Evolutionary conservation across 2,888 invertebrate species (phyloP), one percentile per base, ranked within the genome.

Genomic region (Habroteleia sp.): DNA sequence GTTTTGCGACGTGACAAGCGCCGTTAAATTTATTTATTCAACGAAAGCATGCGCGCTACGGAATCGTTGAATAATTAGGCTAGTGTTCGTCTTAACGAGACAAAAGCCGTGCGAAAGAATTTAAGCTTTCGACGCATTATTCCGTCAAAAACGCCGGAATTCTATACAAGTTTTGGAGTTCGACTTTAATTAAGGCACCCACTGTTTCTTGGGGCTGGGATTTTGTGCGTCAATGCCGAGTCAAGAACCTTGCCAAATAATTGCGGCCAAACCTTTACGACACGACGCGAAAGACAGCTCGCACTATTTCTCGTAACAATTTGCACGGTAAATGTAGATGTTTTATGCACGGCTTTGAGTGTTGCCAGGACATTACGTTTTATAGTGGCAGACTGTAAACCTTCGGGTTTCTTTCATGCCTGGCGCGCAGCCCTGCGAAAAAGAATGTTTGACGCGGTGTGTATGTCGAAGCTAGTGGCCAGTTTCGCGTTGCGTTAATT

Each of bases 1-100:
- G 84, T 87, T 87, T 86, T 85, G 83, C 85, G 81, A 84, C 84
- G 84, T 86, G 87, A 87, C 87, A 85, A 84, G 86, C 83, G 81
- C 83, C 80, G 85, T 85, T 83, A 84, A 87, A 87, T 87, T 86
- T 86, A 87, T 87, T 87, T 87, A 85, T 86, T 85, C 68, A 72
- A 27, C 60, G 44, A 48, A 60, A 33, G 68, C 68, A 54, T 56
- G 74, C 63, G 63, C 58, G 60, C 58, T 46, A 17, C 62, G 56
- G 29, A 74, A 75, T 71, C 52, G 63, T 23, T 16, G 60, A 71
- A 71, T 75, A 75, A 75, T 75, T 66, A 75, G 75, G 60, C 65
- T 69, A 65, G 65, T 23, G 44, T 41, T 50, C 60, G 69, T 71
- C 71, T 71, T 60, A 41, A 46, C 46, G 41, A 35, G 50, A 74